A percentile compares a stretch with the other conserved stretches of the same genome.
Evolutionary conservation across 1,140 invertebrate species (phyloP).

Genomic region (Paraescarpia echinospica): DNA sequence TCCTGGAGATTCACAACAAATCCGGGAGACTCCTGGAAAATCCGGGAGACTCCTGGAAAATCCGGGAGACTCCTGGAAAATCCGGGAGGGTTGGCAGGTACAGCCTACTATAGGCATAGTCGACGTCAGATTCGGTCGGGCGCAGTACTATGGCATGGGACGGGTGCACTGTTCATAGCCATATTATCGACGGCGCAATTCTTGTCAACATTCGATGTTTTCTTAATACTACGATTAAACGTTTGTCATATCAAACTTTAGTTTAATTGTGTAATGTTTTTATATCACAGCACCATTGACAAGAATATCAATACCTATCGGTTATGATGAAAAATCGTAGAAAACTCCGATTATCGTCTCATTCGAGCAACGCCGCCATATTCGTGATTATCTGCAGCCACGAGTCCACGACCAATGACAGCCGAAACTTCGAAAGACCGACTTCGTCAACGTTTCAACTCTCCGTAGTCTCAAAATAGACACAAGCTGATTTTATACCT

Average conservation of each 20-base stretch:
- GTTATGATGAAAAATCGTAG: background rate
- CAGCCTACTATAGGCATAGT: too few species aligned
- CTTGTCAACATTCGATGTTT: background rate
- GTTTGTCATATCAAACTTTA: background rate
- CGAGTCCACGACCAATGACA: background rate
- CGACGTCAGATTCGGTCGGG: too few species aligned
- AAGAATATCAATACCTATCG: background rate
- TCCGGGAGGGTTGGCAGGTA: too few species aligned
- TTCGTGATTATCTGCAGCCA: background rate
- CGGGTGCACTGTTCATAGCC: too few species aligned
- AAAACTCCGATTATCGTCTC: conserved; percentile 1
- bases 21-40: too few species aligned
- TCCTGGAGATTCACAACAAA: too few species aligned
- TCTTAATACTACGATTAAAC: background rate
- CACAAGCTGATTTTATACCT: too few species aligned
- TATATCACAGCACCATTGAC: background rate
- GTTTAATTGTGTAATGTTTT: background rate
- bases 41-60: too few species aligned
- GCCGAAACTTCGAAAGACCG: background rate
- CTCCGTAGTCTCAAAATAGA: too few species aligned
- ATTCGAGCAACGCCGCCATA: background rate
- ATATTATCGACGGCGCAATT: background rate
- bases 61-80: too few species aligned
- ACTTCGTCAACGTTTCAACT: background rate
- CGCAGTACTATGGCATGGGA: too few species aligned